Base-by-base conservation (phyloP, 2,888 invertebrate genomes). In the Pogonocherus hispidulus region DNA sequence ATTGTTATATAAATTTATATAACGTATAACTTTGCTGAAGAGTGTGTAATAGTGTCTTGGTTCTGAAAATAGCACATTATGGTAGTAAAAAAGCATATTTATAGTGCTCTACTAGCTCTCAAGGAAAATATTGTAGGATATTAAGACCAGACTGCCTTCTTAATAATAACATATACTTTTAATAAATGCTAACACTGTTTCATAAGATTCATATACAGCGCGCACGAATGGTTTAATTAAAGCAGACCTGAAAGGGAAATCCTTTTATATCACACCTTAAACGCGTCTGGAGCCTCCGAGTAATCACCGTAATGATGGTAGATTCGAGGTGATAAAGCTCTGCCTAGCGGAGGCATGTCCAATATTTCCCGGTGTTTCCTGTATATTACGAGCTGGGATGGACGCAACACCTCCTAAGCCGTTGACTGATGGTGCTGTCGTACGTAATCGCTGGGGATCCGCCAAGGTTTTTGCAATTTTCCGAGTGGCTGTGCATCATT, bases 401-500 rank as follows among this genome's bases (percentile, higher is more conserved):
- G 77, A 67, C 74, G 78, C 77, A 79, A 80, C 78, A 81, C 80
- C 80, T 80, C 78, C 79, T 79, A 80, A 81, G 81, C 78, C 78
- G 73, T 73, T 81, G 82, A 82, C 80, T 82, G 82, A 82, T 82
- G 81, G 80, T 76, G 75, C 79, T 82, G 82, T 80, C 82, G 70
- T 72, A 74, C 71, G 79, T 81, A 82, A 82, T 82, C 82, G 80
- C 79, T 75, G 66, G 80, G 81, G 81, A 81, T 79, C 76, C 75
- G 66, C 78, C 76, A 75, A 78, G 80, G 79, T 82, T 81, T 80
- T 81, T 80, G 81, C 78, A 82, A 82, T 82, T 82, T 82, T 82
- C 81, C 82, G 78, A 81, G 81, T 81, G 81, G 81, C 79, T 80
- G 81, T 82, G 80, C 81, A 81, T 81, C 81, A 80, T 79, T 80